Percentiles rank a stretch among this genome's conserved stretches.
phyloP scores from a whole-genome alignment of 2,797 vertebrate genomes.

The Pseudochirops cupreus region DNA sequence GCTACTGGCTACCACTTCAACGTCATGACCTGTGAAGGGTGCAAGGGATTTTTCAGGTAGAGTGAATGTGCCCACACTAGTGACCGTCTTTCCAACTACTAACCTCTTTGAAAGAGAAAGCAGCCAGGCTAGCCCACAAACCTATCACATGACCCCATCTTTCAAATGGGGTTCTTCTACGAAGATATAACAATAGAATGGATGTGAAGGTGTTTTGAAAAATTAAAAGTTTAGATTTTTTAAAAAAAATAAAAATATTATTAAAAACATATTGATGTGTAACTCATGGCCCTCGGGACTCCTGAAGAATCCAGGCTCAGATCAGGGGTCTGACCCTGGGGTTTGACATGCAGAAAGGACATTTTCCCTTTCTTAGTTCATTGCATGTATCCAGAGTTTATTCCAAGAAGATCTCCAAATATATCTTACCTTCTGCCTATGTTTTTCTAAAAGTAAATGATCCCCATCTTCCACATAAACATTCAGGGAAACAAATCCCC shows the following conservation, averaged over 20 bases:
- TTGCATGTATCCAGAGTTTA: not conserved
- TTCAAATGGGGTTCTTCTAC: not conserved
- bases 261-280: not conserved
- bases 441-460: not conserved
- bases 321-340: not conserved
- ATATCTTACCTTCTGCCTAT: not conserved
- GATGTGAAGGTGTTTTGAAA: not conserved
- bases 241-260: not conserved
- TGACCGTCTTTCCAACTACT: not conserved
- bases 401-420: not conserved
- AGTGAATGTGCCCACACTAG: not conserved
- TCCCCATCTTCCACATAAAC: not conserved
- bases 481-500: not conserved
- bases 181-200: not conserved
- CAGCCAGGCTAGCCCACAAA: not conserved
- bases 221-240: not conserved
- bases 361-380: not conserved
- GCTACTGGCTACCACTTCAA: slow-evolving; percentile 80
- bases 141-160: not conserved
- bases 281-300: not conserved
- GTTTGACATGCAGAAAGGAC: not conserved
- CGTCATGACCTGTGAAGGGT: slow-evolving; percentile 79
- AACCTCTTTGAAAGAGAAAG: not conserved
- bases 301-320: not conserved
- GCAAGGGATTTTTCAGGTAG: slow-evolving; percentile 82